Evolutionary conservation across 2,113 vertebrate species (phyloP), one percentile per base, ranked within the genome.

Genomic region (Copsychus sechellarum): DNA sequence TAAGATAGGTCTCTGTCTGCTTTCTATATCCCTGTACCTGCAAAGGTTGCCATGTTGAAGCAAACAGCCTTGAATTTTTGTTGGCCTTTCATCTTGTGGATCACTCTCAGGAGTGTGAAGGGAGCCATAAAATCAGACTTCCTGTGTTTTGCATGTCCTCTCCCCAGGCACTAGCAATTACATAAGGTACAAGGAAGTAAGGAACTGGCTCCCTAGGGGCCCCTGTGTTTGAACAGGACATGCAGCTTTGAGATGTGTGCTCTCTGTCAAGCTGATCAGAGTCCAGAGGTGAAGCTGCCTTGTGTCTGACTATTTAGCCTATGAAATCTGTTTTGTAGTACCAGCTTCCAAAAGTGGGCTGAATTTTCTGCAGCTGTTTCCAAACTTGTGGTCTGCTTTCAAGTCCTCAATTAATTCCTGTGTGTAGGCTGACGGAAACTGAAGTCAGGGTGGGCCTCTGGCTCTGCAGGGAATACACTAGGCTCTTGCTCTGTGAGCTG

Each of bases 341-440:
- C 79, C 36, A 91, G 15, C 95, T 97, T 95, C 96, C 15, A 15
- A 88, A 94, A 97, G 92, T 38, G 23, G 82, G 91, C 65, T 93
- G 91, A 82, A 97, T 97, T 97, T 96, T 95, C 88, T 95, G 85
- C 97, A 97, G 96, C 97, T 97, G 97, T 95, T 97, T 90, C 97
- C 81, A 88, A 92, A 97, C 94, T 87, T 97, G 93, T 92, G 97
- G 96, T 97, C 91, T 96, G 82, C 96, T 97, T 97, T 97, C 93
- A 97, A 96, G 95, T 95, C 83, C 66, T 98, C 54, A 22, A 9
- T 97, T 98, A 97, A 97, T 97, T 97, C 95, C 77, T 81, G 64
- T 91, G 92, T 97, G 95, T 90, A 97, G 97, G 90, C 96, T 96
- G 84, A 89, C 95, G 97, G 97, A 96, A 97, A 80, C 81, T 65